phyloP scores from a whole-genome alignment of 2,113 vertebrate species.

The Cololabis saira region DNA sequence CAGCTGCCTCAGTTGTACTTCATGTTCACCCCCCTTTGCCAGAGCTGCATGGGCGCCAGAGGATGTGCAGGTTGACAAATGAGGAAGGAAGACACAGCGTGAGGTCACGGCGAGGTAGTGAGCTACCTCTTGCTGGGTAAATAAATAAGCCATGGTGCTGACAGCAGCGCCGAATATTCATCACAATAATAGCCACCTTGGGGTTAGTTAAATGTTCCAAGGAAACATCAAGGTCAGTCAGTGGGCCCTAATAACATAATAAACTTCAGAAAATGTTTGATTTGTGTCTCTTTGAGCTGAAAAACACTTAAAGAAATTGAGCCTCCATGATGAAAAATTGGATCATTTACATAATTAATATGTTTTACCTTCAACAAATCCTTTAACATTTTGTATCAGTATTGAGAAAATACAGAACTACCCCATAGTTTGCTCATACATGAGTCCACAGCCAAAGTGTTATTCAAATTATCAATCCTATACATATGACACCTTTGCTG shows the following conservation, averaged over 20 bases:
- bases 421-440: neutral
- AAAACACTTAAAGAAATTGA: slow-evolving; percentile 39
- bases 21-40: slow-evolving; percentile 43
- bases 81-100: slow-evolving; percentile 74
- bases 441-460: slow-evolving; percentile 7
- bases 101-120: slow-evolving; percentile 75
- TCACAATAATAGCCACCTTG: slow-evolving; percentile 84
- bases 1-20: slow-evolving; percentile 30
- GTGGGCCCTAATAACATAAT: slow-evolving; percentile 76
- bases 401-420: slow-evolving; percentile 4
- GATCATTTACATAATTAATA: slow-evolving; percentile 48
- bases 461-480: slow-evolving; percentile 26
- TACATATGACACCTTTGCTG: neutral
- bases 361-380: slow-evolving; percentile 17
- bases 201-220: slow-evolving; percentile 86
- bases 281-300: slow-evolving; percentile 65
- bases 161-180: slow-evolving; percentile 78
- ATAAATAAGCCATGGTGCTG: slow-evolving; percentile 81
- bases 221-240: slow-evolving; percentile 84
- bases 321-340: slow-evolving; percentile 12
- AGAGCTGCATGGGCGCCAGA: slow-evolving; percentile 49
- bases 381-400: slow-evolving; percentile 26
- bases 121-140: slow-evolving; percentile 77
- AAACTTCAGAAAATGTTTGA: slow-evolving; percentile 76
- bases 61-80: slow-evolving; percentile 70